Percentiles rank a stretch among this genome's conserved stretches.
Conservation (phyloP, 2,888 invertebrate species). For the Podotricha telesiphe region DNA sequence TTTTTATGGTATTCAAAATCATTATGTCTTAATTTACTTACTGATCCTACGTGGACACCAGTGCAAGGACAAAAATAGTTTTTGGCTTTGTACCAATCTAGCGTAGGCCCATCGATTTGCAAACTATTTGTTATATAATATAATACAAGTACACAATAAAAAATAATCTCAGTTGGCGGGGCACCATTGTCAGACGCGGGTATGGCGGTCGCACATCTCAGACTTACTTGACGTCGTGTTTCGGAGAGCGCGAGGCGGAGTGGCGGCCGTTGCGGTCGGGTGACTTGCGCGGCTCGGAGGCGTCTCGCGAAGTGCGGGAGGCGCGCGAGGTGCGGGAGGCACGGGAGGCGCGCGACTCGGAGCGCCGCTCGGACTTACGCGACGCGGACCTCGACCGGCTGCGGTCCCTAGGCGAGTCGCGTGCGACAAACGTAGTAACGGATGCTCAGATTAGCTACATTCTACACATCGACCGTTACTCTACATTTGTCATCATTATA, state of each 20-base stretch:
- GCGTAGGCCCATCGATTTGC: too few species aligned
- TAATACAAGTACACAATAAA: constrained; percentile 9
- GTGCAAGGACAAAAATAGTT: too few species aligned
- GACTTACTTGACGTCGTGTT: constrained; percentile 64
- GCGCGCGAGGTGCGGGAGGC: constrained; percentile 58
- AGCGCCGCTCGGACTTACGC: constrained; percentile 59
- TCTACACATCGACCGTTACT: constrained; percentile 37
- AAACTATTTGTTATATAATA: too few species aligned
- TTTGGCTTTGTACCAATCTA: too few species aligned
- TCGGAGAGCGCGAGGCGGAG: constrained; percentile 65
- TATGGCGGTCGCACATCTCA: constrained; percentile 53
- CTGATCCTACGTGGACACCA: too few species aligned
- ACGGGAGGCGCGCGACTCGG: constrained; percentile 54
- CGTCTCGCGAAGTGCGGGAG: constrained; percentile 55
- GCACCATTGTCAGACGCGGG: constrained; percentile 56
- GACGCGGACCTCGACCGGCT: constrained; percentile 66
- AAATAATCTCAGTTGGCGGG: constrained; percentile 48
- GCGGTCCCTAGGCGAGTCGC: constrained; percentile 65
- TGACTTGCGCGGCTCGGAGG: constrained; percentile 51
- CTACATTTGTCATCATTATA: constrained; percentile 25
- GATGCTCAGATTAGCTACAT: constrained; percentile 38
- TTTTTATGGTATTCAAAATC: too few species aligned
- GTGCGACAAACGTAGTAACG: constrained; percentile 43
- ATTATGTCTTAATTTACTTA: too few species aligned
- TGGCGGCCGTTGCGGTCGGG: constrained; percentile 54